Evolutionary conservation across 2,888 invertebrate genomes (phyloP).

Genomic region (Diarsia rubi): DNA sequence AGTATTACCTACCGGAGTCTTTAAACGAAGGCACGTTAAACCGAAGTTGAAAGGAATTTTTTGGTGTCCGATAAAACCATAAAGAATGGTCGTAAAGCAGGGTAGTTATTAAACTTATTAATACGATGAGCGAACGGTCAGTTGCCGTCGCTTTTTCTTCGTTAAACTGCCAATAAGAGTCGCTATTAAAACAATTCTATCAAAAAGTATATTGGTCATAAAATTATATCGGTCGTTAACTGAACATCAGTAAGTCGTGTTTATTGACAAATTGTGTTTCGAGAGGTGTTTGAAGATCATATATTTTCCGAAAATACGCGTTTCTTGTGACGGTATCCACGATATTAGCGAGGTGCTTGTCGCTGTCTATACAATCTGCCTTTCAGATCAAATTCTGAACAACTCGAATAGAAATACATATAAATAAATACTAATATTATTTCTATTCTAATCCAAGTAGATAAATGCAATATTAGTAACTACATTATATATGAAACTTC

Average conservation of each 20-base stretch:
- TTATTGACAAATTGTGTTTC: constrained; percentile 57
- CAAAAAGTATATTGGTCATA: constrained; percentile 67
- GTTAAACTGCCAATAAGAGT: constrained; percentile 64
- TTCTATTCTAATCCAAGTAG: no score
- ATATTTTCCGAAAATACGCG: constrained; percentile 10
- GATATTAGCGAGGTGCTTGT: neutral
- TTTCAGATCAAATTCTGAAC: neutral
- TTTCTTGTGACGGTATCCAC: neutral
- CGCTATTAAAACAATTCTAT: constrained; percentile 69
- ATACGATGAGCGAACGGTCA: constrained; percentile 44
- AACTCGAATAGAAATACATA: neutral
- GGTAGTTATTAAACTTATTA: constrained; percentile 60
- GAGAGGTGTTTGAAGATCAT: constrained; percentile 32
- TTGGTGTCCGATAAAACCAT: constrained; percentile 43
- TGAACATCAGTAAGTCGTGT: constrained; percentile 62
- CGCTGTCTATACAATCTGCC: neutral
- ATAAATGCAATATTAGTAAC: no score
- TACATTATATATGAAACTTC: no score
- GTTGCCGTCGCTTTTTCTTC: constrained; percentile 34
- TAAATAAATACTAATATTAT: no score
- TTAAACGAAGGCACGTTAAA: constrained; percentile 28
- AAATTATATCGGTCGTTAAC: constrained; percentile 69
- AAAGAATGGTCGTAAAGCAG: constrained; percentile 51
- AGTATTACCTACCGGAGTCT: constrained; percentile 8
- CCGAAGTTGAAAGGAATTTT: constrained; percentile 47